phyloP scores from a whole-genome alignment of 2,888 invertebrate species.

The Hydrotaea cyrtoneurina region DNA sequence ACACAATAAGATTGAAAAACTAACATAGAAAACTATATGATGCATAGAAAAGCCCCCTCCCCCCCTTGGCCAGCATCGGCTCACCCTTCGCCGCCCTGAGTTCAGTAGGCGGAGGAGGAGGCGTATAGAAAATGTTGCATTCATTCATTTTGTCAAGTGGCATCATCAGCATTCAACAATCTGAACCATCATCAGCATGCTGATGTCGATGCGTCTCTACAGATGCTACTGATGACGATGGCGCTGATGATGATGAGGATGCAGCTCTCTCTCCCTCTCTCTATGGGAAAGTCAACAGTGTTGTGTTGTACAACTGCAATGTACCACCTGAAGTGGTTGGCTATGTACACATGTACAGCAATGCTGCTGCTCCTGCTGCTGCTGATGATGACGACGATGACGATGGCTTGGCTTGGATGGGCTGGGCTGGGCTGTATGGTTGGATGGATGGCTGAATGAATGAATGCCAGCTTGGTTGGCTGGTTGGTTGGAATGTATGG shows the following conservation, averaged over 20 bases:
- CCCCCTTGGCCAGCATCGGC: not conserved
- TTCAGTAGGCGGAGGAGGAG: not conserved
- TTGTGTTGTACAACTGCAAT: conserved; percentile 54
- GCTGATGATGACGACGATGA: not conserved
- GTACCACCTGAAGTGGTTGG: conserved; percentile 63
- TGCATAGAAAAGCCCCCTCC: conserved; percentile 21
- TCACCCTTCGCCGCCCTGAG: not conserved
- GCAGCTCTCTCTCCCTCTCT: not conserved
- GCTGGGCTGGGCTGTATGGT: conserved; percentile 5
- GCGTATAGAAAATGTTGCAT: conserved; percentile 65
- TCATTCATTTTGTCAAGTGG: conserved; percentile 68
- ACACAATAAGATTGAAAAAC: conserved; percentile 33
- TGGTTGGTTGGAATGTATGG: conserved; percentile 45
- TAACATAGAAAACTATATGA: conserved; percentile 34
- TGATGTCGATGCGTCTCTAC: not conserved
- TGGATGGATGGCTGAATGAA: conserved; percentile 20
- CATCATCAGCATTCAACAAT: conserved; percentile 68
- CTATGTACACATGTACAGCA: conserved; percentile 27
- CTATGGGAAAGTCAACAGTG: conserved; percentile 17
- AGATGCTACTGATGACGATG: not conserved
- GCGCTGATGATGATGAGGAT: not conserved
- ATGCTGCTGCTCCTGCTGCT: not conserved
- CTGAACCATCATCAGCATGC: conserved; percentile 61
- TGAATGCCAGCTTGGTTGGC: conserved; percentile 28
- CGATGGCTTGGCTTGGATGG: not conserved